Evolutionary conservation across 2,113 vertebrate species (phyloP), one percentile per base, ranked within the genome.

Genomic region (Tapirus terrestris): DNA sequence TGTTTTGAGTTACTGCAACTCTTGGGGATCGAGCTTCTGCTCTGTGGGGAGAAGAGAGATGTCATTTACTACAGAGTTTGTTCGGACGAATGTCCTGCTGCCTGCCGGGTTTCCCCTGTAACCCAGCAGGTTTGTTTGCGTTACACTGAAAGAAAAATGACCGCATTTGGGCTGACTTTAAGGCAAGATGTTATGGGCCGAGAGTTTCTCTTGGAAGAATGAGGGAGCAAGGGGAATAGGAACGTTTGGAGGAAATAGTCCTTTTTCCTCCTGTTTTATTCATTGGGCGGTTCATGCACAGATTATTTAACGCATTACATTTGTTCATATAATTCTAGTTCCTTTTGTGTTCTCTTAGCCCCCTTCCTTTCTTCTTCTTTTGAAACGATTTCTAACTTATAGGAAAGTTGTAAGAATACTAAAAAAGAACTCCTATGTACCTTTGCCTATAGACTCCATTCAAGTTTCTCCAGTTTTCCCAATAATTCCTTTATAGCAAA

Each of bases 1-100:
- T 98, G 96, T 91, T 98, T 96, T 97, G 90, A 94, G 92, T 96
- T 96, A 77, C 8, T 94, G 76, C 84, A 76, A n/a, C 97, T 94
- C 43, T 1, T 89, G 84, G 83, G 81, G 80, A 56, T 97, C 75
- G 91, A 58, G 65, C 84, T 60, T 92, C 16, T 73, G 23, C 90
- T 95, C 95, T 84, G 60, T 63, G 51, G 84, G 94, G 90, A 84
- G 81, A 92, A 76, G 86, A 93, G 85, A 89, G 95, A 84, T 79
- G 90, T 93, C 94, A 75, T 92, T 95, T 96, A 86, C 68, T 81
- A 5, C 82, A 58, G 93, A 91, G 85, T 93, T 96, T 67, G 65
- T 58, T 43, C 21, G 75, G 89, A 89, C n/a, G 36, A 25, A 70
- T 82, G 31, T 93, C 85, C 75, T 88, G 31, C 65, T n/a, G 9